Base-by-base conservation (phyloP, 1,140 invertebrate species). In the Pseudobourletiella spinata region DNA sequence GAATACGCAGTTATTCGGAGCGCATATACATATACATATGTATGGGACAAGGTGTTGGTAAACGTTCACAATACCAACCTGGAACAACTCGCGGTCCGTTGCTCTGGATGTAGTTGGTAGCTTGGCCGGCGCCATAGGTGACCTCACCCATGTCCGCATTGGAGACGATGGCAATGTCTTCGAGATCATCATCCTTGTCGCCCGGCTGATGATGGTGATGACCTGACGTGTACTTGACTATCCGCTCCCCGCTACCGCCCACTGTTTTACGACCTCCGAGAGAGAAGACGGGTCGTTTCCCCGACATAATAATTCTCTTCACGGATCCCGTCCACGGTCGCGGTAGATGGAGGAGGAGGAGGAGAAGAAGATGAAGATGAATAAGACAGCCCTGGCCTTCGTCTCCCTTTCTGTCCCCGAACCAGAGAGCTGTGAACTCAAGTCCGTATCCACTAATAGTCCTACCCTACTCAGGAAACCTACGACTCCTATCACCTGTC, bases 71-170 rank as follows among this genome's bases (percentile, higher is more conserved):
- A 66, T 8, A 3, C 24, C 3, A 8, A 75, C 74, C 74, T 25
- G 77, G 79, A 24, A 80, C 73, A 22, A 77, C 74, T 25, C 78
- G 70, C 3, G 80, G 80, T 48, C 80, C 80, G 71, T 81, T 81
- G 52, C 77, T 77, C 8, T 78, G 78, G 50, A 75, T 70, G 29
- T 63, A 70, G 55, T 70, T 70, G 16, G 68, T 65, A 50, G 63
- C 65, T 63, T 72, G 71, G 57, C 76, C 74, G 26, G 70, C 72
- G 2, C 76, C 76, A 65, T 77, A 77, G 30, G 72, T 76, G 61
- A 77, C 74, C 57, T 74, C 74, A 35, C 74, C 74, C 4, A 77
- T 74, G 44, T 73, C 73, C 18, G 75, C 73, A 64, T 75, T 74
- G 28, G 73, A 74, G 11, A 80, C 77, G 24, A 79, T 76, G 30